phyloP scores from a whole-genome alignment of 2,113 vertebrate species.

The Hippocampus mohnikei region DNA sequence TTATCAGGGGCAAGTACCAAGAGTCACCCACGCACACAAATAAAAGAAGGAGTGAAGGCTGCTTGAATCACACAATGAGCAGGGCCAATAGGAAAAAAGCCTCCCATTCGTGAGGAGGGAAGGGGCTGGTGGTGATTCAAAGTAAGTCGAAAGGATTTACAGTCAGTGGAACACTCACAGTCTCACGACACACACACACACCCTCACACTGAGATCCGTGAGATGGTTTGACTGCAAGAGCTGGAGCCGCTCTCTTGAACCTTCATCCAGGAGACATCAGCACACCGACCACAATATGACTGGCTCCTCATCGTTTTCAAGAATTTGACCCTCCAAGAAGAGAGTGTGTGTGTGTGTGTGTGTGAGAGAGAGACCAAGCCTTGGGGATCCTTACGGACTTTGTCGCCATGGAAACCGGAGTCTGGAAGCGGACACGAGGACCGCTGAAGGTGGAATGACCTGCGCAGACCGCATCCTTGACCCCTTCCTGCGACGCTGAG shows the following conservation, averaged over 20 bases:
- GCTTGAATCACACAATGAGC: slow-evolving; percentile 71
- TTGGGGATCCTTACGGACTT: slow-evolving; percentile 62
- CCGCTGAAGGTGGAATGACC: slow-evolving; percentile 56
- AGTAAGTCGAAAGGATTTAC: slow-evolving; percentile 58
- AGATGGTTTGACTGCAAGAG: slow-evolving; percentile 36
- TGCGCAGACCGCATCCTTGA: slow-evolving; percentile 53
- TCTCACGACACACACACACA: slow-evolving; percentile 49
- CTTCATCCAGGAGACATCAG: neutral
- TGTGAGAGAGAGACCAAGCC: slow-evolving; percentile 25
- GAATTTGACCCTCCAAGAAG: slow-evolving; percentile 18
- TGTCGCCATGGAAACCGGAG: slow-evolving; percentile 74
- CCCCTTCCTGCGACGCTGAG: slow-evolving; percentile 32
- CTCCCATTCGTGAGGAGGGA: slow-evolving; percentile 72
- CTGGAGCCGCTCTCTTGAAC: slow-evolving; percentile 23
- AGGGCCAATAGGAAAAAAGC: slow-evolving; percentile 79
- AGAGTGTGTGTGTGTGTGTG: no score
- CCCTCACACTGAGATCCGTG: slow-evolving; percentile 15
- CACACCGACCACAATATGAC: slow-evolving; percentile 18
- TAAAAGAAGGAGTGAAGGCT: slow-evolving; percentile 43
- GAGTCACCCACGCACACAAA: slow-evolving; percentile 21
- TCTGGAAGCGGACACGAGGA: slow-evolving; percentile 60
- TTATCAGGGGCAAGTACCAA: slow-evolving; percentile 21
- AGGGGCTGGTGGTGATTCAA: slow-evolving; percentile 66
- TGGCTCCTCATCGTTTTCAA: slow-evolving; percentile 27
- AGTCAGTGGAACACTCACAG: slow-evolving; percentile 51